Evolutionary conservation across 2,113 vertebrate genomes (phyloP).

Genomic region (Cyanistes caeruleus): DNA sequence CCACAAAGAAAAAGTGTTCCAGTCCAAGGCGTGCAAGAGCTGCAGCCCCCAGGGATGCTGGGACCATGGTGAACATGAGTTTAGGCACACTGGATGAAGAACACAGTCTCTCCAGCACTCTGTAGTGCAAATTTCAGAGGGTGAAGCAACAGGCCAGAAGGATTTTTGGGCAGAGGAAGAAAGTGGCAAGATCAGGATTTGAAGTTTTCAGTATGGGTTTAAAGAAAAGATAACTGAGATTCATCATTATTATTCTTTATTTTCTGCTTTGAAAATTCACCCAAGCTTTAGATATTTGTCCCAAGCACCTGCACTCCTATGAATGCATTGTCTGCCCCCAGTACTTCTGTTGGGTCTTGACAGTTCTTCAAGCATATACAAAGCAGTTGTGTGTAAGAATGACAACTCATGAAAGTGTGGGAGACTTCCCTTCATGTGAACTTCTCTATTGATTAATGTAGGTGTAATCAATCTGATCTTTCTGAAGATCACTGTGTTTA

Average conservation of each 20-base stretch:
- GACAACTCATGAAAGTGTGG: not conserved
- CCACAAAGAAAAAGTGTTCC: not conserved
- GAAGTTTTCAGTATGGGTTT: not conserved
- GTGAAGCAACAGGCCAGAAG: not conserved
- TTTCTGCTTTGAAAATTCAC: not conserved
- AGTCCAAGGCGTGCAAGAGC: not conserved
- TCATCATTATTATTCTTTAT: not conserved
- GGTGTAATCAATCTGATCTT: not conserved
- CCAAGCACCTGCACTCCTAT: not conserved
- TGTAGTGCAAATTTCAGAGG: not conserved
- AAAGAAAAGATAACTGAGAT: not conserved
- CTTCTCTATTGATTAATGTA: not conserved
- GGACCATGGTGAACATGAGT: not conserved
- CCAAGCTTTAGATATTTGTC: not conserved
- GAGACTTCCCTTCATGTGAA: not conserved
- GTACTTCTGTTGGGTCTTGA: not conserved
- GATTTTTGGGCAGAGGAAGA: not conserved
- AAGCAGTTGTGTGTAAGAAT: not conserved
- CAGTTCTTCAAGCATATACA: not conserved
- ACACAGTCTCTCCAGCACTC: not conserved
- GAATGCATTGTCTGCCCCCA: not conserved
- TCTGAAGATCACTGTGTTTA: not conserved
- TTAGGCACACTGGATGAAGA: not conserved
- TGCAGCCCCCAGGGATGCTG: not conserved
- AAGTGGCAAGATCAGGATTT: not conserved